Evolutionary conservation across 92 coral and sea anemone genomes (phyloP).

Genomic region (Ricordea florida): DNA sequence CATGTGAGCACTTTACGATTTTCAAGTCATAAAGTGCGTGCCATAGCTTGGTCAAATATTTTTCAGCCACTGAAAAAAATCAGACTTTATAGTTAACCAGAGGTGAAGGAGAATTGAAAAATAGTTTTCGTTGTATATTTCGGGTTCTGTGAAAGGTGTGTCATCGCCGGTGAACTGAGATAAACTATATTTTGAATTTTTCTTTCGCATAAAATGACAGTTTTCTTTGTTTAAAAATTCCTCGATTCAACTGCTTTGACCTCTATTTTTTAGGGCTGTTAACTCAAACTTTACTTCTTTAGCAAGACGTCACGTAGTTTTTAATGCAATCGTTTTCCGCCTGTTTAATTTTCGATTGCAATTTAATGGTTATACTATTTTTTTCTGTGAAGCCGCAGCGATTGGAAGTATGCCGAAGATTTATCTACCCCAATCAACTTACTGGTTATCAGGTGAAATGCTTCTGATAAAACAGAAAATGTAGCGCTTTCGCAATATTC

Average conservation of each 20-base stretch:
- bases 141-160: slow-evolving; percentile 9
- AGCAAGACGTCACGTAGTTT: too few relatives aligned
- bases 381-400: too few relatives aligned
- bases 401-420: too few relatives aligned
- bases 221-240: slow-evolving; percentile 1
- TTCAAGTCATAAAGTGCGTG: neutral
- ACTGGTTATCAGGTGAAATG: too few relatives aligned
- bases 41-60: neutral
- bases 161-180: slow-evolving; percentile 16
- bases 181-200: slow-evolving; percentile 20
- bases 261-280: neutral
- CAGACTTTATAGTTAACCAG: neutral
- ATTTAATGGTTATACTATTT: too few relatives aligned
- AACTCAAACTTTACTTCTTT: neutral
- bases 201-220: neutral
- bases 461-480: too few relatives aligned
- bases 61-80: neutral
- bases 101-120: neutral
- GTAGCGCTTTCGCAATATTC: too few relatives aligned
- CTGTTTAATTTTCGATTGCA: too few relatives aligned
- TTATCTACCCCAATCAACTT: too few relatives aligned
- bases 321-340: too few relatives aligned
- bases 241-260: neutral
- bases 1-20: neutral
- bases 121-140: neutral